Conservation (phyloP, 2,797 vertebrate species). For the Protonibea diacanthus region DNA sequence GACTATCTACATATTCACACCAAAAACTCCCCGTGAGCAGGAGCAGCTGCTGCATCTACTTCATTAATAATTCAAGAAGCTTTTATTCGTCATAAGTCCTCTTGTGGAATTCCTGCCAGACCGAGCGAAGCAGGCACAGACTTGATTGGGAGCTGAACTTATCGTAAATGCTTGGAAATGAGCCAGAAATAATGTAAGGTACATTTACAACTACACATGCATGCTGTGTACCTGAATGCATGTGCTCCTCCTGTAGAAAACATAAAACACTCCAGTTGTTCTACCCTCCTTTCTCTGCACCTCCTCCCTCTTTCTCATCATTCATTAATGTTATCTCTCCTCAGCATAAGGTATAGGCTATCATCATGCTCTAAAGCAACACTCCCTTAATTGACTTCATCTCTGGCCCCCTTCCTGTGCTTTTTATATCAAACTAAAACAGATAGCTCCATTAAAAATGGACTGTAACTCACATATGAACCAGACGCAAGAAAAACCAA, state of each 20-base stretch:
- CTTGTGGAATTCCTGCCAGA: slow-evolving; percentile 52
- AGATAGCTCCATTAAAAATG: slow-evolving; percentile 43
- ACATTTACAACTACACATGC: slow-evolving; percentile 18
- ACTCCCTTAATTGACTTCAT: slow-evolving; percentile 43
- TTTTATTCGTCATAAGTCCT: slow-evolving; percentile 45
- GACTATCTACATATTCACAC: slow-evolving; percentile 52
- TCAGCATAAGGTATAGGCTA: slow-evolving; percentile 29
- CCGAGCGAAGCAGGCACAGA: slow-evolving; percentile 28
- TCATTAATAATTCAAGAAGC: slow-evolving; percentile 72
- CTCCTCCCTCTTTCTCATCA: slow-evolving; percentile 44
- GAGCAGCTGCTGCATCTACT: slow-evolving; percentile 64
- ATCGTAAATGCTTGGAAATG: slow-evolving; percentile 57
- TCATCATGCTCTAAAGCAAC: slow-evolving; percentile 36
- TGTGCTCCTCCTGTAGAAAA: slow-evolving; percentile 1
- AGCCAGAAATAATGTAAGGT: slow-evolving; percentile 58
- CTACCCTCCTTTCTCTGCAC: slow-evolving; percentile 19
- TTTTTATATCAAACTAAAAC: slow-evolving; percentile 66
- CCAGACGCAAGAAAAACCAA: slow-evolving; percentile 14
- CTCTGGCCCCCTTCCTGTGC: slow-evolving; percentile 50
- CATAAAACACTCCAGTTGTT: slow-evolving; percentile 37
- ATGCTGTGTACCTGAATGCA: neutral
- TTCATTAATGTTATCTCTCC: slow-evolving; percentile 60
- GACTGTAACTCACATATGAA: slow-evolving; percentile 39
- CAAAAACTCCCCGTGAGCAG: slow-evolving; percentile 67
- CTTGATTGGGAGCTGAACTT: slow-evolving; percentile 51